Percentiles rank a stretch among this genome's conserved stretches.
phyloP scores from a whole-genome alignment of 2,888 invertebrate species.

The Drosophila borealis region DNA sequence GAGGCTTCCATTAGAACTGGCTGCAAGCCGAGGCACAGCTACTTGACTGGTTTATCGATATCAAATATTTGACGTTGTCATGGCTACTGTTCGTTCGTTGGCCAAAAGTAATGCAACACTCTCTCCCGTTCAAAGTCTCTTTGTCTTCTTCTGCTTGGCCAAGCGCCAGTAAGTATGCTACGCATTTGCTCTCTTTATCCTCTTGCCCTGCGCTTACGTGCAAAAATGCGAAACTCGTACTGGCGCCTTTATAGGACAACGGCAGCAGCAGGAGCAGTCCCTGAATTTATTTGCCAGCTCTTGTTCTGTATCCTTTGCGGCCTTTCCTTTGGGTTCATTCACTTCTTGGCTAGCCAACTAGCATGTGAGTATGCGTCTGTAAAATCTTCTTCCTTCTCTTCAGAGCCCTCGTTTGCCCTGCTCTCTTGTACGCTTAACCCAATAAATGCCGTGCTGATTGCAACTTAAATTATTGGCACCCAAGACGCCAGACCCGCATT shows the following conservation, averaged over 20 bases:
- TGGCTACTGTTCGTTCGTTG: slow-evolving; percentile 49
- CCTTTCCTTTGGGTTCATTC: slow-evolving; percentile 64
- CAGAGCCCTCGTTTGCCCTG: slow-evolving; percentile 11
- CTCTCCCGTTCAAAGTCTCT: not conserved
- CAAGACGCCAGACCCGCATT: slow-evolving; percentile 70
- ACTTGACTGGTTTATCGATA: slow-evolving; percentile 13
- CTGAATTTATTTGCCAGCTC: slow-evolving; percentile 69
- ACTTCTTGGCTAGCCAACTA: slow-evolving; percentile 55
- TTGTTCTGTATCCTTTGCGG: slow-evolving; percentile 31
- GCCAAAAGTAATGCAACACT: slow-evolving; percentile 14
- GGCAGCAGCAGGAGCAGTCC: slow-evolving; percentile 39
- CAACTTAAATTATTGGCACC: slow-evolving; percentile 76
- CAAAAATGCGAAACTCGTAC: slow-evolving; percentile 51
- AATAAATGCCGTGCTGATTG: slow-evolving; percentile 75
- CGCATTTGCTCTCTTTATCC: slow-evolving; percentile 54
- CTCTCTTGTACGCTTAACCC: slow-evolving; percentile 68
- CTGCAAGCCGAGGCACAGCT: not conserved
- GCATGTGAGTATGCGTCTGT: slow-evolving; percentile 45
- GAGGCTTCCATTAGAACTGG: slow-evolving; percentile 46
- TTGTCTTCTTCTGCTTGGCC: slow-evolving; percentile 37
- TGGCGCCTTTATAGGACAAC: slow-evolving; percentile 37
- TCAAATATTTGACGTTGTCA: slow-evolving; percentile 48
- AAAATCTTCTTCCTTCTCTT: slow-evolving; percentile 2
- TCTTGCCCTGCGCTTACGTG: slow-evolving; percentile 51
- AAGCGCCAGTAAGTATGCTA: slow-evolving; percentile 44